Base-by-base conservation (phyloP, 35 echinoderm and acorn worm genomes). In the Amphiura filiformis region DNA sequence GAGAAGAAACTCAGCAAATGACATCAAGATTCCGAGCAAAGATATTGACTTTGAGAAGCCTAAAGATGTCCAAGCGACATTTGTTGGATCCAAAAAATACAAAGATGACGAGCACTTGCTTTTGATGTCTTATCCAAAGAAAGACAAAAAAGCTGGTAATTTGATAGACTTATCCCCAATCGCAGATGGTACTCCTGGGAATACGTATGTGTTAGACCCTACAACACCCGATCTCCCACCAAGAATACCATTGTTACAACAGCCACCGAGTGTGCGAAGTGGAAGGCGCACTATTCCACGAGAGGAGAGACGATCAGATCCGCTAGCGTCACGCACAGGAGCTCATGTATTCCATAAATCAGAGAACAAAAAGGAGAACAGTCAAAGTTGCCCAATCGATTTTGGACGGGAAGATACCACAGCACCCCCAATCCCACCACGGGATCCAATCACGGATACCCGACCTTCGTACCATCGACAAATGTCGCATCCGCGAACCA, bases 101-200 rank as follows among this genome's bases (percentile, higher is more conserved):
- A 76, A 39, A n/a, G 80, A 93, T 1, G 78, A 93, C n/a, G 93
- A 95, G 0, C 86, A 95, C 80, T 91, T 95, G 39, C 32, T 88
- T 39, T 40, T 76, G 47, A 95, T 95, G 93, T 91, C 83, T 32
- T 95, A 91, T 84, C 93, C 93, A 36, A 78, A 87, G n/a, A 95
- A 95, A 75, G 75, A 84, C 32, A 39, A 33, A 37, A 39, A 33
- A 57, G 38, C 79, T 17, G 75, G 84, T 1, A 84, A 65, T n/a
- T 12, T 23, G 56, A 56, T 70, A 70, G 11, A 70, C 7, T 70
- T 70, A 2, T 70, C 61, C 15, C 61, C 61, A 26, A 23, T 70
- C 2, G 4, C 61, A 70, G 61, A 70, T 70, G 17, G 28, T 3
- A 70, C 7, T 26, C 61, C 61, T 70, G 61, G 61, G 7, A 70